These are phyloP conservation scores for Alviniconcha marisindica DNA, from an alignment of 1,140 invertebrate species.

Conservation along the genomic window DNA sequence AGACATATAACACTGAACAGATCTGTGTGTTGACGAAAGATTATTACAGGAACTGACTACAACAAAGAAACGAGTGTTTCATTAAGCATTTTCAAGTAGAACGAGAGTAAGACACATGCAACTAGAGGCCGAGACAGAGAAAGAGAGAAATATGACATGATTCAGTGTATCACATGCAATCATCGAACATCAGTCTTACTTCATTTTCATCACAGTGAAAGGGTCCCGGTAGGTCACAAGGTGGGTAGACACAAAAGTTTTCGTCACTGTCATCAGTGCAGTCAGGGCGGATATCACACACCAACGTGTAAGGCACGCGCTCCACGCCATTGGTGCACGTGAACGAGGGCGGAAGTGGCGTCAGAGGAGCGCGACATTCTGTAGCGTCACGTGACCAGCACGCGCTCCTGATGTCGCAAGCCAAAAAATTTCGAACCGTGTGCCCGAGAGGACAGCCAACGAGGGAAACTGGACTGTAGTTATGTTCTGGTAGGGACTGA, in stretches of 20 bases:
- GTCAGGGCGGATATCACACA: not conserved
- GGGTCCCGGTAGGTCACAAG: not conserved
- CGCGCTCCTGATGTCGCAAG: not conserved
- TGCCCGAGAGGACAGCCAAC: conserved; percentile 23
- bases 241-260: not conserved
- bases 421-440: not conserved
- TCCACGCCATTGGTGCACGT: conserved; percentile 10
- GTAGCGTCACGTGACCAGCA: not conserved
- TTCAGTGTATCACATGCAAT: too few relatives aligned
- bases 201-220: not conserved
- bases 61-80: too few relatives aligned
- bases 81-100: too few relatives aligned
- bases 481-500: too few relatives aligned
- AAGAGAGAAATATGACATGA: not conserved
- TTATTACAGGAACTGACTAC: too few relatives aligned
- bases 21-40: too few relatives aligned
- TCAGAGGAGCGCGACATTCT: not conserved
- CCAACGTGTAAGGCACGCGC: not conserved
- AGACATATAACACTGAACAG: too few relatives aligned
- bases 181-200: too few relatives aligned
- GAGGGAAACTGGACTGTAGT: too few relatives aligned
- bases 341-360: conserved; percentile 3
- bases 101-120: too few relatives aligned
- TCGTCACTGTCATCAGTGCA: not conserved
- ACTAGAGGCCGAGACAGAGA: too few relatives aligned